phyloP scores from a whole-genome alignment of 2,888 invertebrate species.

The Colostygia pectinataria region DNA sequence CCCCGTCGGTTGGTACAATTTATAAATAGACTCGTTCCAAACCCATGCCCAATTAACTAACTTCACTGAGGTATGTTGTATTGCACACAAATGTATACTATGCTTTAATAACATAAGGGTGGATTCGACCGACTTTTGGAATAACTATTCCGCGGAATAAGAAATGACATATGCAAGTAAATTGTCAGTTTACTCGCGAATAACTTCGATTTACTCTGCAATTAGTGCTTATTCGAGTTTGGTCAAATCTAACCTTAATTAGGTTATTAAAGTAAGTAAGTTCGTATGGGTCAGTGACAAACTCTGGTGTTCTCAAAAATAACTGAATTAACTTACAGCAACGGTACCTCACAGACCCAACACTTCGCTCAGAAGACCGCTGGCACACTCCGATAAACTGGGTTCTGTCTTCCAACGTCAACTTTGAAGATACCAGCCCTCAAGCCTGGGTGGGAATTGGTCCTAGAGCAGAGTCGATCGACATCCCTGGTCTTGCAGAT shows the following conservation, averaged over 20 bases:
- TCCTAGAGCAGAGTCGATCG: conserved; percentile 46
- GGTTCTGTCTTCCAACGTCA: conserved; percentile 61
- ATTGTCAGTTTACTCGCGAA: too few relatives aligned
- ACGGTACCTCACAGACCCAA: conserved; percentile 63
- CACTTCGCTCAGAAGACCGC: conserved; percentile 49
- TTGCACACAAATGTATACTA: not conserved
- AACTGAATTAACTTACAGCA: too few relatives aligned
- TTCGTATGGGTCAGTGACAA: too few relatives aligned
- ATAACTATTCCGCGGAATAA: too few relatives aligned
- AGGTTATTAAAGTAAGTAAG: too few relatives aligned
- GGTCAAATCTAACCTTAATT: too few relatives aligned
- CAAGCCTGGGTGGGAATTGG: conserved; percentile 69
- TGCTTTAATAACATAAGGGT: not conserved
- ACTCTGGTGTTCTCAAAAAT: too few relatives aligned
- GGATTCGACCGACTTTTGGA: too few relatives aligned
- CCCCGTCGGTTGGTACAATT: not conserved
- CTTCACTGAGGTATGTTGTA: not conserved
- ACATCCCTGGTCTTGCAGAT: conserved; percentile 50
- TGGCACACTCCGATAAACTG: conserved; percentile 84
- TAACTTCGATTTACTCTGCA: too few relatives aligned
- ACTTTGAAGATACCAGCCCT: conserved; percentile 77
- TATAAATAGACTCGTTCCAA: not conserved
- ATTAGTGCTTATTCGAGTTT: too few relatives aligned
- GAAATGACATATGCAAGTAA: too few relatives aligned
- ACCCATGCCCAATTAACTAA: conserved; percentile 2